Base-by-base conservation (phyloP, 1,140 invertebrate genomes). In the Pseudomyrmex concolor region DNA sequence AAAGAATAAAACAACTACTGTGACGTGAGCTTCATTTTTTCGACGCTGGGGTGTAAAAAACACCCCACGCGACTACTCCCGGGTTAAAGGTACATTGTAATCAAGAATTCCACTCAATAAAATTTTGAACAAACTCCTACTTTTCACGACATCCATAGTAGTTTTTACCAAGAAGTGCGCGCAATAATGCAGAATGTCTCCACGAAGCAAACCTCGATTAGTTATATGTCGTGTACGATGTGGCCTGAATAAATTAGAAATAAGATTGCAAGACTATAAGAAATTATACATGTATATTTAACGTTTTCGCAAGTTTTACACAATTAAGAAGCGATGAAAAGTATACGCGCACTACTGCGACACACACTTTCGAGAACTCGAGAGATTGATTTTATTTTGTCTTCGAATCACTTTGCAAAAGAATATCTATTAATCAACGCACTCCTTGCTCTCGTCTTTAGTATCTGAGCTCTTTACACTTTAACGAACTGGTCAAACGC, bases 191-290 rank as follows among this genome's bases (percentile, higher is more conserved):
- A 80, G 34, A 70, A 59, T 59, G 13, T 12, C 19, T 80, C 76
- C 66, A 43, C 54, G 76, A 80, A 80, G 76, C 66, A 67, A 55
- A 80, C 66, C 76, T 80, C 76, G 66, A 80, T 51, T 54, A 77
- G 63, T 77, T 55, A 1, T 9, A 12, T 22, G 34, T 57, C n/a
- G n/a, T 19, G 22, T 3, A 78, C 43, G 10, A 78, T 45, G 22
- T 22, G 66, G n/a, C 76, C 66, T 80, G 34, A 70, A 80, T 71
- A 80, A 80, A 71, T 45, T 71, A 25, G 22, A 25, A 19, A 59
- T 34, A 54, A 25, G 22, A 48, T 70, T 13, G 22, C 4, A 4
- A 34, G 54, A 48, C 22, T 70, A 70, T 70, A 59, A 17, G 43
- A 78, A 59, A 70, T 63, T 57, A 70, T 5, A 48, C 34, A 7